A percentile compares a stretch with the other conserved stretches of the same genome.
Conservation (phyloP, 2,797 vertebrate species). For the Phalloptychus januarius region DNA sequence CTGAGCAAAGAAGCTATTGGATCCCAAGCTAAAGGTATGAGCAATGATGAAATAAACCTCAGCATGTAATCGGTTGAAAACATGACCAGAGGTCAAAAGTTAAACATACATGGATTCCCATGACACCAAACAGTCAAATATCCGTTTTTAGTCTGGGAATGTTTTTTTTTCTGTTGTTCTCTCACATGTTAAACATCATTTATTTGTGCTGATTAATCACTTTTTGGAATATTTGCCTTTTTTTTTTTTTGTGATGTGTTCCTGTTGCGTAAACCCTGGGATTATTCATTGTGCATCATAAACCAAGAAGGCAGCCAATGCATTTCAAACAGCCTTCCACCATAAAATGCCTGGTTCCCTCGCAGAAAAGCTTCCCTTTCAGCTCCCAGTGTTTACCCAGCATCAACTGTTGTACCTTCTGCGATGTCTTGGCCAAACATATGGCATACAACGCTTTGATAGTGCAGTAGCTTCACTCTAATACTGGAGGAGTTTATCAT, state of each 20-base stretch:
- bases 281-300: constrained; percentile 7
- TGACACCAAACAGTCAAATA: constrained; percentile 38
- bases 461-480: constrained; percentile 25
- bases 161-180: constrained; percentile 3
- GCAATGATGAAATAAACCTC: constrained; percentile 12
- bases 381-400: constrained; percentile 28
- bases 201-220: constrained; percentile 11
- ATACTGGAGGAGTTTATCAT: constrained; percentile 33
- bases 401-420: constrained; percentile 11
- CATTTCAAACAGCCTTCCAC: constrained; percentile 30
- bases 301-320: constrained; percentile 22
- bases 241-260: neutral
- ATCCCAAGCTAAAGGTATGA: constrained; percentile 84
- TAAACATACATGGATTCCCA: constrained; percentile 47
- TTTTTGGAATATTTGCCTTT: neutral
- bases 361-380: constrained; percentile 9
- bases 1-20: constrained; percentile 87
- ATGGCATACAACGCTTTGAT: constrained; percentile 21
- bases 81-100: constrained; percentile 53
- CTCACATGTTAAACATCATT: constrained; percentile 31
- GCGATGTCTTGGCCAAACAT: constrained; percentile 9
- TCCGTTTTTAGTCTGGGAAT: constrained; percentile 69
- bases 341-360: constrained; percentile 14
- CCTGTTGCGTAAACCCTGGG: neutral
- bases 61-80: constrained; percentile 16